These are phyloP conservation scores for Nesoenas mayeri DNA, from an alignment of 2,113 vertebrate species.

Conservation along the genomic window DNA sequence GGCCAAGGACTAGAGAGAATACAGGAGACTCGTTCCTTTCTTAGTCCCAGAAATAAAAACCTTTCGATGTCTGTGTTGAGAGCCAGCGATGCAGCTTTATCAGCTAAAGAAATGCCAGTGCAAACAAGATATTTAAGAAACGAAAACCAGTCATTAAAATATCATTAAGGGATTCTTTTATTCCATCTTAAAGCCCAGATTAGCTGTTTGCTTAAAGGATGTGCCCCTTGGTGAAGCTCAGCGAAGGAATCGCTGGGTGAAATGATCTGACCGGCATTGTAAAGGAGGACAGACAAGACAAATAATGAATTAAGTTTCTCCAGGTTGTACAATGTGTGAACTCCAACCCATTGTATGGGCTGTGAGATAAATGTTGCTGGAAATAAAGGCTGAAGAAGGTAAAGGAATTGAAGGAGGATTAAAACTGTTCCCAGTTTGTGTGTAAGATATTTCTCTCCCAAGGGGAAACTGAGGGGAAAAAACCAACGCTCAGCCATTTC, in stretches of 20 bases:
- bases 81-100: background rate
- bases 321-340: background rate
- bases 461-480: background rate
- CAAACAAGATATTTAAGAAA: background rate
- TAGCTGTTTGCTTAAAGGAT: background rate
- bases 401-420: background rate
- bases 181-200: background rate
- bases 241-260: background rate
- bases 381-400: background rate
- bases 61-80: accelerated
- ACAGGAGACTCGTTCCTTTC: background rate
- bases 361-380: background rate
- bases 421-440: background rate
- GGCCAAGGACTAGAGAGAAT: background rate
- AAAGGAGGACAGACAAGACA: background rate
- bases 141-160: background rate
- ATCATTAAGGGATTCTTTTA: background rate
- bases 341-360: background rate
- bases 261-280: background rate
- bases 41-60: background rate
- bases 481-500: background rate
- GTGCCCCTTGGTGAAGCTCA: background rate
- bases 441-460: background rate
- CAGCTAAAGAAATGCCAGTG: background rate
- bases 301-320: background rate